Percentiles rank a stretch among this genome's conserved stretches.
phyloP scores from a whole-genome alignment of 2,888 invertebrate species.

The Myopa tessellatipennis region DNA sequence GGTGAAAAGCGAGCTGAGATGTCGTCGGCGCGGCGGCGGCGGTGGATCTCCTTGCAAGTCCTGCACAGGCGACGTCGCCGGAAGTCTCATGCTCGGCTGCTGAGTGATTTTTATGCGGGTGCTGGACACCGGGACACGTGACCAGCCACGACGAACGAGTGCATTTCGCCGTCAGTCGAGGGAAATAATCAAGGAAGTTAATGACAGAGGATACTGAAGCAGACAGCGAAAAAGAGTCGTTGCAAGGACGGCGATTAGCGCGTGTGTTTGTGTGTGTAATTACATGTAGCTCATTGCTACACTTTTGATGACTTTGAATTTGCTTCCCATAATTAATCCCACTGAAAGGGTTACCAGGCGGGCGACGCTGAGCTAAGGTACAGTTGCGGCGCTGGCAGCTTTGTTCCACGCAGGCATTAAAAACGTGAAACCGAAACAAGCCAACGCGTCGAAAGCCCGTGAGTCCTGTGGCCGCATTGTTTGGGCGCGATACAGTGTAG shows the following conservation, averaged over 20 bases:
- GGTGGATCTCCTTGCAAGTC: background rate
- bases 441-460: background rate
- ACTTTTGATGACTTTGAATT: constrained; percentile 46
- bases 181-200: constrained; percentile 64
- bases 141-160: constrained; percentile 25
- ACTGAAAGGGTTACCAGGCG: constrained; percentile 36
- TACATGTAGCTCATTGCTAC: constrained; percentile 54
- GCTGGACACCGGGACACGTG: constrained; percentile 36
- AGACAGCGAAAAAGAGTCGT: background rate
- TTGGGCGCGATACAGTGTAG: background rate
- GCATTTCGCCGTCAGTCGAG: constrained; percentile 43
- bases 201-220: constrained; percentile 48
- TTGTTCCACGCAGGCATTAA: constrained; percentile 47
- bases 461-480: constrained; percentile 20
- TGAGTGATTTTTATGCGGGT: constrained; percentile 36
- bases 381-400: constrained; percentile 35
- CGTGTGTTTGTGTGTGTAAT: constrained; percentile 48
- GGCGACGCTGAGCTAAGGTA: constrained; percentile 35
- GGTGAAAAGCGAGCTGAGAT: constrained; percentile 4
- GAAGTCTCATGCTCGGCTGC: constrained; percentile 30
- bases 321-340: constrained; percentile 35
- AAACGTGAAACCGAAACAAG: background rate
- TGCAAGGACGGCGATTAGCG: background rate
- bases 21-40: background rate
- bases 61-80: constrained; percentile 21